These are phyloP conservation scores for Pempheris klunzingeri DNA, from an alignment of 2,797 vertebrate species.

Conservation along the genomic window DNA sequence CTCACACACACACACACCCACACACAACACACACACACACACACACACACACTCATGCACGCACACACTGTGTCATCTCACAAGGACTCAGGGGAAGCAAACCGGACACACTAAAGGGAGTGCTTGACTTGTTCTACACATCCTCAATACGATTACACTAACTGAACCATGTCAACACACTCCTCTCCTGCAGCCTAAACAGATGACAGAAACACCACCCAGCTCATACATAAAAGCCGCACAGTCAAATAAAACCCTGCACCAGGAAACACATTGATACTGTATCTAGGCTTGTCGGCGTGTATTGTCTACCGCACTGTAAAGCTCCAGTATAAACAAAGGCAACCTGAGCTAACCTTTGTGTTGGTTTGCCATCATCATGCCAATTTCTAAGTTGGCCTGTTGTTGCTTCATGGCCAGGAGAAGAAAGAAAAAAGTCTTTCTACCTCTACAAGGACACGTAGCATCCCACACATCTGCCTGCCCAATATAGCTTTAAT, in stretches of 20 bases:
- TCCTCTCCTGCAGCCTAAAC: slow-evolving; percentile 64
- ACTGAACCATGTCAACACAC: slow-evolving; percentile 55
- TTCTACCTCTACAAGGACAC: neutral
- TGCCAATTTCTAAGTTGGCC: slow-evolving; percentile 9
- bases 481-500: slow-evolving; percentile 8
- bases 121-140: slow-evolving; percentile 52
- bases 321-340: slow-evolving; percentile 27
- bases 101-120: slow-evolving; percentile 48
- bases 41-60: slow-evolving; percentile 11
- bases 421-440: slow-evolving; percentile 1
- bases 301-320: neutral
- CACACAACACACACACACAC: slow-evolving; percentile 14
- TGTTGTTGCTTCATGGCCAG: neutral
- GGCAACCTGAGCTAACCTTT: slow-evolving; percentile 25
- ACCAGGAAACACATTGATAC: slow-evolving; percentile 27
- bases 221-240: slow-evolving; percentile 58
- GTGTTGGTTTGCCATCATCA: slow-evolving; percentile 5
- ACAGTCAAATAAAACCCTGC: slow-evolving; percentile 33
- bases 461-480: neutral
- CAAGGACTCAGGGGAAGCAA: slow-evolving; percentile 34
- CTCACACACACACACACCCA: slow-evolving; percentile 1
- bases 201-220: slow-evolving; percentile 62
- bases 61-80: slow-evolving; percentile 36
- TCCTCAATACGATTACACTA: slow-evolving; percentile 52
- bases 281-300: neutral